These are phyloP conservation scores for Molothrus ater DNA, from an alignment of 2,797 vertebrate species.

Conservation along the genomic window DNA sequence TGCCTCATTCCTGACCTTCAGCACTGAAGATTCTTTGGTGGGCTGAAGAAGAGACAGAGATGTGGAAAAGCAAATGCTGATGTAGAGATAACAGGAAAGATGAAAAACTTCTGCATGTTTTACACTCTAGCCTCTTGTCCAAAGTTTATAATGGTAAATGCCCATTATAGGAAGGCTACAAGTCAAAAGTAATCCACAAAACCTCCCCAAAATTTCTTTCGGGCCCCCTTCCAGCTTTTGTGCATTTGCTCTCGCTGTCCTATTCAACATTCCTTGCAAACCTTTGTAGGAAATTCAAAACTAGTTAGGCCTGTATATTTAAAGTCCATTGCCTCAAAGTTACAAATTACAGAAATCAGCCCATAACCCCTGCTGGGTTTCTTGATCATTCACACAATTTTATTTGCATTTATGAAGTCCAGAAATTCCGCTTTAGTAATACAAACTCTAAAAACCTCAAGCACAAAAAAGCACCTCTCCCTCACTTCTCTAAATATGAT, in stretches of 20 bases:
- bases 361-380: neutral
- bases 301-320: neutral
- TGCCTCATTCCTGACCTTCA: conserved; percentile 2
- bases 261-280: neutral
- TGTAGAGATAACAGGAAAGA: neutral
- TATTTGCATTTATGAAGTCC: neutral
- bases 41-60: neutral
- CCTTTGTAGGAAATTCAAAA: neutral
- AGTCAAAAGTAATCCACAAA: neutral
- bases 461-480: neutral
- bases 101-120: neutral
- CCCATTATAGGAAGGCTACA: neutral
- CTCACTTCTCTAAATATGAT: neutral
- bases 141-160: neutral
- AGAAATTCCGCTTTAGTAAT: neutral
- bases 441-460: neutral
- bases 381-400: neutral
- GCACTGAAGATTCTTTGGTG: neutral
- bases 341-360: neutral
- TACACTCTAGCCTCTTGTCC: neutral
- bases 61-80: neutral
- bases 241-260: neutral
- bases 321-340: neutral
- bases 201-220: neutral
- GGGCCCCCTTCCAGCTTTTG: neutral